Conservation (phyloP, 2,797 vertebrate genomes). For the Pipistrellus kuhlii region DNA sequence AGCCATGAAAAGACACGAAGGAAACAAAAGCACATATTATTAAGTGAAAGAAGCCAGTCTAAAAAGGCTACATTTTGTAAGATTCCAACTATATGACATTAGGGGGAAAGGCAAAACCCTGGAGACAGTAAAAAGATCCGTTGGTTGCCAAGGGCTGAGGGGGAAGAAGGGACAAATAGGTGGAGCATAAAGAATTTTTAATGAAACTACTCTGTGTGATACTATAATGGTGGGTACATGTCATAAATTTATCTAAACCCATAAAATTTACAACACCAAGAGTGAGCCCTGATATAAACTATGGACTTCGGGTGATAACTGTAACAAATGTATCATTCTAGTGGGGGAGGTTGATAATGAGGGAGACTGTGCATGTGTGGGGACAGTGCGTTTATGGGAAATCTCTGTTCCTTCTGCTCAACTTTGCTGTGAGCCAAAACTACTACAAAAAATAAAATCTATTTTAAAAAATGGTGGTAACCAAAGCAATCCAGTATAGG, state of each 20-base stretch:
- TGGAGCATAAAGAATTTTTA: background rate
- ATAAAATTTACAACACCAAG: background rate
- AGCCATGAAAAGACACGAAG: background rate
- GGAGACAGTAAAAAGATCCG: background rate
- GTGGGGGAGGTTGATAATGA: background rate
- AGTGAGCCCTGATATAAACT: background rate
- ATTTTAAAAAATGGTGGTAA: background rate
- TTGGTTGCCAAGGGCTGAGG: background rate
- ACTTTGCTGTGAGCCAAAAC: background rate
- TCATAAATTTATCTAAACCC: background rate
- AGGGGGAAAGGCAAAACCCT: background rate
- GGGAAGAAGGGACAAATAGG: background rate
- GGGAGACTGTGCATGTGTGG: background rate
- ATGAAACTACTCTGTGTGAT: background rate
- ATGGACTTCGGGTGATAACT: background rate
- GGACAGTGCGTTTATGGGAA: background rate
- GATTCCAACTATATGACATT: background rate
- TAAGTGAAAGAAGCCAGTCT: background rate
- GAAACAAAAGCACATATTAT: background rate
- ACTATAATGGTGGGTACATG: background rate
- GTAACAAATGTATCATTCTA: background rate
- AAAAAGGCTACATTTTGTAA: background rate
- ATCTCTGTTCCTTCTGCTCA: background rate
- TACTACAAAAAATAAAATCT: background rate
- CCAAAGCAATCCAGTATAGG: background rate